Evolutionary conservation across 2,797 vertebrate species (phyloP).

Genomic region (Scolopax bukidnonensis): DNA sequence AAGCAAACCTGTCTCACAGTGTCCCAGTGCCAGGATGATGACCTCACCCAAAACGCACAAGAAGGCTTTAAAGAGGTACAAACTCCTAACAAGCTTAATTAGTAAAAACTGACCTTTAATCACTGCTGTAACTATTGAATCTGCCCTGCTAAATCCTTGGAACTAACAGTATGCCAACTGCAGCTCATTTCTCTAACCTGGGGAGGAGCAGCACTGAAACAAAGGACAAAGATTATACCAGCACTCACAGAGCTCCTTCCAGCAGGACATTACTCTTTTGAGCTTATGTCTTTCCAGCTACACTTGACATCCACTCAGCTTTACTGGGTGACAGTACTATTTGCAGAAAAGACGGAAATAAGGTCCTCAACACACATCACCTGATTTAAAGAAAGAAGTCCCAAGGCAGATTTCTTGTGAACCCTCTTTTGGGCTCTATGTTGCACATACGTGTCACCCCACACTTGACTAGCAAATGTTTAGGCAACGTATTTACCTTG

Average conservation of each 20-base stretch:
- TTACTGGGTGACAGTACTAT: neutral
- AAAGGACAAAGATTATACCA: neutral
- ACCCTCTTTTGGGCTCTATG: neutral
- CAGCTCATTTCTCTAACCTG: neutral
- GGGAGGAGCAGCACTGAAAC: neutral
- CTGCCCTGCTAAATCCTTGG: neutral
- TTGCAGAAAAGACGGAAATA: neutral
- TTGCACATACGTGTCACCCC: neutral
- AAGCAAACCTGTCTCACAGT: neutral
- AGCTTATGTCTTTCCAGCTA: neutral
- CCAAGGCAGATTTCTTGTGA: neutral
- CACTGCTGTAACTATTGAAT: neutral
- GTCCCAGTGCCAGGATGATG: neutral
- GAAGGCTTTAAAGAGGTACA: neutral
- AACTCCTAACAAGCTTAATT: neutral
- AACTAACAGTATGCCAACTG: neutral
- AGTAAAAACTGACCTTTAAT: neutral
- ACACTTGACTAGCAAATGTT: neutral
- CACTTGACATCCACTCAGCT: neutral
- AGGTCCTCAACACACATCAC: neutral
- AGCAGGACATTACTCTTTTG: neutral
- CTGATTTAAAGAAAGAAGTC: neutral
- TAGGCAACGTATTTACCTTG: neutral
- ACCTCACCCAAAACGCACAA: neutral
- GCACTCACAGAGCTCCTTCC: neutral